Percentiles rank a stretch among this genome's conserved stretches.
Conservation (phyloP, 2,797 vertebrate species). For the Mormyrops attenuatus region DNA sequence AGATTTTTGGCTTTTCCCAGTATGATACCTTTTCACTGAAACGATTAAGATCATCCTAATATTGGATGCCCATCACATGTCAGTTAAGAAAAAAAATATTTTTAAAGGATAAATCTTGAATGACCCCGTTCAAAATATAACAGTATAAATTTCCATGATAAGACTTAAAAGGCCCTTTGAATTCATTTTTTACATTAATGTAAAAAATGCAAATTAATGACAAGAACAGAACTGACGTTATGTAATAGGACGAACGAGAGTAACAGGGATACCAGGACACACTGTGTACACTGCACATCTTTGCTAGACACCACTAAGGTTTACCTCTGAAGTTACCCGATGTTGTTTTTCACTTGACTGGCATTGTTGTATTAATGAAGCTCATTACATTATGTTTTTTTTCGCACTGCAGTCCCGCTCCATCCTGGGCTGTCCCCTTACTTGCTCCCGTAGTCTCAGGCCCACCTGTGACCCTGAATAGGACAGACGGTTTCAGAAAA, state of each 20-base stretch:
- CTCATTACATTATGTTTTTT: too few species aligned
- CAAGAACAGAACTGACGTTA: not conserved
- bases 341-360: too few species aligned
- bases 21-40: not conserved
- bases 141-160: not conserved
- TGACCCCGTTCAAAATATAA: too few species aligned
- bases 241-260: not conserved
- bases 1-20: too few species aligned
- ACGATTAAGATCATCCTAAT: not conserved
- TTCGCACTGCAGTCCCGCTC: too few species aligned
- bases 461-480: not conserved
- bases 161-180: not conserved
- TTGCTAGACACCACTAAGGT: not conserved
- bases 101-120: not conserved
- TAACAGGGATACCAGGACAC: not conserved
- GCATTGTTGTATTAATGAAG: too few species aligned
- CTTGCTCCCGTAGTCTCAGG: too few species aligned
- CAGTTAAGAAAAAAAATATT: not conserved
- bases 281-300: not conserved
- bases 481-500: not conserved
- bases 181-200: not conserved
- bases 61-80: not conserved
- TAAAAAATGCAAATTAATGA: not conserved
- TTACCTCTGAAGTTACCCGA: not conserved
- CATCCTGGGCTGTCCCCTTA: not conserved